Evolutionary conservation across 2,888 invertebrate species (phyloP), one percentile per base, ranked within the genome.

Genomic region (Orthosia cruda): DNA sequence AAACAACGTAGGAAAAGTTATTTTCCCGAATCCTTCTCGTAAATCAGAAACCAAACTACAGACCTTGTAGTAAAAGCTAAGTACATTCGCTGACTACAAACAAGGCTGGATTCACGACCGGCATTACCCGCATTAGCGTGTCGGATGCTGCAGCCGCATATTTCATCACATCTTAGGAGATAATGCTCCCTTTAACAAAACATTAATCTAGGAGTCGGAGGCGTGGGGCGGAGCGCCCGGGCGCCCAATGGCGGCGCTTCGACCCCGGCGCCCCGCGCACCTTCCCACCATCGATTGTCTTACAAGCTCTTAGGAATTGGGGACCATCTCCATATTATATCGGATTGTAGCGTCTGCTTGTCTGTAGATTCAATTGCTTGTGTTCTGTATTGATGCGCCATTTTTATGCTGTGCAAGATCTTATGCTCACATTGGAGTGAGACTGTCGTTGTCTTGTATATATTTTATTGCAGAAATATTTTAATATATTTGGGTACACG

Each of bases 191-290:
- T 81, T 83, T 87, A 84, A 89, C 87, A 78, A 82, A 80, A 80
- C 88, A 90, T 90, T 90, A 89, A 91, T 90, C 91, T 92, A 91
- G 87, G 87, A 89, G 87, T 88, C 64, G 83, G 83, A 90, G 92
- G 93, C 92, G 93, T 83, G 89, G 81, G 85, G 84, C 68, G 89
- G 90, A 86, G 92, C 89, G 88, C 92, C 90, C 84, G 67, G 55
- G 64, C 77, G 86, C 94, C 94, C 93, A 93, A 92, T 92, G 70
- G 88, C 87, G 81, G 77, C 65, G 66, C 77, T 71, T 59, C 57
- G 47, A 12, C 55, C 20, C 67, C 72, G 62, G 79, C 81, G 68
- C 84, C 83, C 84, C 84, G 81, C 85, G 80, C 80, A 52, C 72
- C 84, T 81, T 81, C 75, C 86, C 73, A 55, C 71, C 84, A 87